Evolutionary conservation across 2,888 invertebrate genomes (phyloP).

Genomic region (Spodoptera picta): DNA sequence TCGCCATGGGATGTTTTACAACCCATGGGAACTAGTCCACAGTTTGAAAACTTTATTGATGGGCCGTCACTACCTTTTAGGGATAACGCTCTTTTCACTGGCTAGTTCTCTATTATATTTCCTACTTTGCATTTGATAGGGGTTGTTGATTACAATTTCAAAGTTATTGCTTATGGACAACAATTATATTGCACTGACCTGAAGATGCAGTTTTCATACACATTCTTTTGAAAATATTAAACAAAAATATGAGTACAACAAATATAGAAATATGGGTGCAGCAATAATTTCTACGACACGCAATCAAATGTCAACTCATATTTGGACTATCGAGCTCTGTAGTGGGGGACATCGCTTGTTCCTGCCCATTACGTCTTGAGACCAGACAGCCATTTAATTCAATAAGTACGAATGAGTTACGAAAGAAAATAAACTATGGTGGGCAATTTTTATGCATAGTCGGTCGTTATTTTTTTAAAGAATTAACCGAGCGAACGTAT

Average conservation of each 20-base stretch:
- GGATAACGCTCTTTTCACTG: constrained; percentile 30
- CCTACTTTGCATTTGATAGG: constrained; percentile 24
- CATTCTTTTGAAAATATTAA: too few species aligned
- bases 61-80: constrained; percentile 50
- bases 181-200: too few species aligned
- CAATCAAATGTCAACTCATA: constrained; percentile 59
- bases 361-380: constrained; percentile 77
- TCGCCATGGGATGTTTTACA: constrained; percentile 30
- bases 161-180: too few species aligned
- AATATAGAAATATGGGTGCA: too few species aligned
- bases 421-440: constrained; percentile 39
- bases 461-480: too few species aligned
- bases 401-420: constrained; percentile 71
- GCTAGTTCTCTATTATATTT: constrained; percentile 4
- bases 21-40: constrained; percentile 69
- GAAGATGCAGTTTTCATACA: too few species aligned
- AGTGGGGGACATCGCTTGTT: constrained; percentile 78
- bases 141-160: background rate
- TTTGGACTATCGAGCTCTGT: constrained; percentile 75
- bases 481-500: too few species aligned
- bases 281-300: constrained; percentile 20
- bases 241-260: too few species aligned
- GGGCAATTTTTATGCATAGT: too few species aligned
- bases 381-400: constrained; percentile 83
- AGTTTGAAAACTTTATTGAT: constrained; percentile 60